These are phyloP conservation scores for Monarcha castaneiventris DNA, from an alignment of 2,113 vertebrate genomes.

Conservation along the genomic window DNA sequence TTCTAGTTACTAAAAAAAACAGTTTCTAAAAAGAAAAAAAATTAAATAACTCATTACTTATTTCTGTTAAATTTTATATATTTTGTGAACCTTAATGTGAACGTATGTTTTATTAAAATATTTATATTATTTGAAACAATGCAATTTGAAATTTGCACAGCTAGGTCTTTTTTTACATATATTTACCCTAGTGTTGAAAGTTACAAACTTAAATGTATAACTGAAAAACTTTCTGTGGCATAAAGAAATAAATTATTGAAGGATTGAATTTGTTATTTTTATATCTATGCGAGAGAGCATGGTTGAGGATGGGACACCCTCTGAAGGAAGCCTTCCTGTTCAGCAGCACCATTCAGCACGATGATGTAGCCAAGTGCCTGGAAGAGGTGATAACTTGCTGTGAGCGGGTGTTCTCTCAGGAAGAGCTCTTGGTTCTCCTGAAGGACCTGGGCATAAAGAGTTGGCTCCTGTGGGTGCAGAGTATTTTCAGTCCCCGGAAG, in stretches of 20 bases:
- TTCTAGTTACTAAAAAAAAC: not conserved
- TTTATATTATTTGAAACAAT: slow-evolving; percentile 76
- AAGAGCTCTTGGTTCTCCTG: not conserved
- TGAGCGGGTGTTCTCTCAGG: not conserved
- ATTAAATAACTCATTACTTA: not conserved
- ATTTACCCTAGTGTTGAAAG: slow-evolving; percentile 52
- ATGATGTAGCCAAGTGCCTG: not conserved
- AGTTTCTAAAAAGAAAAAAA: not conserved
- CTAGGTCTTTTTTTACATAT: not conserved
- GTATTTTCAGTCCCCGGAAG: not conserved
- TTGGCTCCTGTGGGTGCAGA: not conserved
- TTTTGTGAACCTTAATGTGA: slow-evolving; percentile 70
- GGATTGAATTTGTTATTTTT: slow-evolving; percentile 31
- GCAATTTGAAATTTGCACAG: slow-evolving; percentile 79
- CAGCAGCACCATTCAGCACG: not conserved
- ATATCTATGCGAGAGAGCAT: not conserved
- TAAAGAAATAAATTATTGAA: slow-evolving; percentile 79
- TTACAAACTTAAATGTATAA: slow-evolving; percentile 51
- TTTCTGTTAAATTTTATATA: slow-evolving; percentile 50
- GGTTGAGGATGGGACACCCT: not conserved
- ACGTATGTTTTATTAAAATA: slow-evolving; percentile 61
- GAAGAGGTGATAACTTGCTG: not conserved
- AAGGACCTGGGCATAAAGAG: not conserved
- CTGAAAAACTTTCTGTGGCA: slow-evolving; percentile 35
- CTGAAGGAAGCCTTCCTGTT: not conserved